phyloP scores from a whole-genome alignment of 2,113 vertebrate species.

The Gambusia affinis region DNA sequence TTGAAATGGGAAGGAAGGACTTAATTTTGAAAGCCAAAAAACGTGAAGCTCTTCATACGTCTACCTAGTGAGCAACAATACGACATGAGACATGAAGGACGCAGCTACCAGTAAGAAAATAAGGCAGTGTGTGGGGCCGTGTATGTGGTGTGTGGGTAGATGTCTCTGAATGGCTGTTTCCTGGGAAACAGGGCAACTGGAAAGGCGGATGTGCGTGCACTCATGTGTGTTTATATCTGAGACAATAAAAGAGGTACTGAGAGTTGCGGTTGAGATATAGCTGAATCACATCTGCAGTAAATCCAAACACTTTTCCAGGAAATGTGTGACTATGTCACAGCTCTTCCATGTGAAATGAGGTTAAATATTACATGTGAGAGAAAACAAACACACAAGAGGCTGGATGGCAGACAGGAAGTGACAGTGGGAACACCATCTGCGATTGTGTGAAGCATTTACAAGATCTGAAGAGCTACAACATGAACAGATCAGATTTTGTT shows the following conservation, averaged over 20 bases:
- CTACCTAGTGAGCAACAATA: constrained; percentile 5
- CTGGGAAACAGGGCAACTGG: constrained; percentile 50
- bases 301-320: background rate
- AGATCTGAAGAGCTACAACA: background rate
- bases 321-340: background rate
- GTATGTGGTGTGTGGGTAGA: constrained; percentile 30
- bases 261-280: background rate
- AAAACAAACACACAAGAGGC: background rate
- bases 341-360: background rate
- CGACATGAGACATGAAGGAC: constrained; percentile 15
- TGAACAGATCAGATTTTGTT: background rate
- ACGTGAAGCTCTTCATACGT: background rate
- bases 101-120: constrained; percentile 3
- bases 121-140: constrained; percentile 39
- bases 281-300: background rate
- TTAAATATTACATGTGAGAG: background rate
- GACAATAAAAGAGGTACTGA: background rate
- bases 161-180: constrained; percentile 56
- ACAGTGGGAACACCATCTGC: background rate
- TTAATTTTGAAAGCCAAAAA: background rate
- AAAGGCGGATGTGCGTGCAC: constrained; percentile 2
- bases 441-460: background rate
- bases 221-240: background rate
- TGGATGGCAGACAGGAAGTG: background rate
- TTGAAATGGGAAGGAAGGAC: background rate